phyloP scores from a whole-genome alignment of 2,888 invertebrate species.

The Macropis europaea region DNA sequence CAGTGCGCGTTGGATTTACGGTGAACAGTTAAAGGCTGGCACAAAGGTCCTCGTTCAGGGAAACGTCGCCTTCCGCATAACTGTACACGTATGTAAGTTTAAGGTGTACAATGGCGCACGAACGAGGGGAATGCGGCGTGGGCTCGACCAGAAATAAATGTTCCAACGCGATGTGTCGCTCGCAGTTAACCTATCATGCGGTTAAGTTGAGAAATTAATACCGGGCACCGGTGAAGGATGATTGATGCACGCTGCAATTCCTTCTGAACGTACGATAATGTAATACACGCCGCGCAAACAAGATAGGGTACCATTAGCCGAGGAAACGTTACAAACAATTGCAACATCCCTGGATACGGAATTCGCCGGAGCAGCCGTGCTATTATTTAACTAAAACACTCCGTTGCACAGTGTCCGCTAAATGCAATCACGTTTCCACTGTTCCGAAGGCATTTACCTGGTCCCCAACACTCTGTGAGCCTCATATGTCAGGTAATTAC shows the following conservation, averaged over 20 bases:
- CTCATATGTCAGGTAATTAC: slow-evolving; percentile 13
- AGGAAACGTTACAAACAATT: slow-evolving; percentile 36
- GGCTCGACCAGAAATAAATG: slow-evolving; percentile 8
- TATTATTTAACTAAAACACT: slow-evolving; percentile 26
- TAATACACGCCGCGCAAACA: slow-evolving; percentile 40
- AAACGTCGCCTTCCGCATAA: background rate
- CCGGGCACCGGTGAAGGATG: slow-evolving; percentile 41
- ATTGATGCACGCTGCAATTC: slow-evolving; percentile 55
- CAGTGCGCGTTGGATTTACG: too few relatives aligned
- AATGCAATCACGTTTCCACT: slow-evolving; percentile 33
- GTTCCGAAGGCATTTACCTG: slow-evolving; percentile 18
- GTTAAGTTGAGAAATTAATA: slow-evolving; percentile 51
- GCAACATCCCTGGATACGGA: slow-evolving; percentile 32
- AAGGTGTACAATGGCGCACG: background rate
- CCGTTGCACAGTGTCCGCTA: background rate
- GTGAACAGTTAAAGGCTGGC: background rate
- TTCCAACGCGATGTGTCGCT: slow-evolving; percentile 36
- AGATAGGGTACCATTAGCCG: slow-evolving; percentile 36
- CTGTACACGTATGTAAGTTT: background rate
- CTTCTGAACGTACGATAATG: slow-evolving; percentile 31
- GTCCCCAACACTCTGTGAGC: slow-evolving; percentile 23
- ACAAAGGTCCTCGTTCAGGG: background rate
- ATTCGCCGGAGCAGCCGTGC: slow-evolving; percentile 12
- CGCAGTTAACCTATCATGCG: slow-evolving; percentile 49
- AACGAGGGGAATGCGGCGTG: slow-evolving; percentile 3